Base-by-base conservation (phyloP, 2,797 vertebrate species). In the Alectoris magna region DNA sequence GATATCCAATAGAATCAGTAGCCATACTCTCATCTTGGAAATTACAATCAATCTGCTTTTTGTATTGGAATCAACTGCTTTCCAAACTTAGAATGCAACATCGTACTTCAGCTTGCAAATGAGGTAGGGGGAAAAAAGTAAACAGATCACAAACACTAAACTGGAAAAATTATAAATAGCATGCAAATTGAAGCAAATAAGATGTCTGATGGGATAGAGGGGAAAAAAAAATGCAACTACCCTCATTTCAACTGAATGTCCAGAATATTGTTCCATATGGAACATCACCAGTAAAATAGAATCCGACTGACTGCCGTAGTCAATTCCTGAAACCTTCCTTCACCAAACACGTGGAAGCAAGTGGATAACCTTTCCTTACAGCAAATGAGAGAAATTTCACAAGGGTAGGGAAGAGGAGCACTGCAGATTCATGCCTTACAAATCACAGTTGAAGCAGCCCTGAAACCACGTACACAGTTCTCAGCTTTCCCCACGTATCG, bases 91-190 rank as follows among this genome's bases (percentile, higher is more conserved):
- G 68, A 92, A 92, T 56, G 39, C 36, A 91, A 24, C 31, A 51
- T 58, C 83, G 60, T 91, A 10, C 14, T 3, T 80, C 67, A 92
- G 73, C 73, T 90, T 83, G 90, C 87, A 82, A 91, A 87, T 70
- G 89, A 96, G 87, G 51, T 51, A 55, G 34, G 91, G 31, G 44
- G 49, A 46, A 90, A 92, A 56, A 81, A 84, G 36, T 43, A 81
- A 81, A 91, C 90, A 88, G 58, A 79, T 90, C 89, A 66, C 68
- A 76, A 94, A 59, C 71, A 77, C 58, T 93, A 19, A 95, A 87
- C 58, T 83, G 64, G 24, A 88, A 60, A 81, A 79, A 60, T 31
- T 88, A 92, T 38, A 90, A 93, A 74, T 58, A 82, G 69, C 36
- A 56, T 31, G 66, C n/a, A 93, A 84, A 91, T 44, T 71, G 74